Percentiles rank a stretch among this genome's conserved stretches.
Conservation (phyloP, 1,140 invertebrate species). For the Ceratina japonica region DNA sequence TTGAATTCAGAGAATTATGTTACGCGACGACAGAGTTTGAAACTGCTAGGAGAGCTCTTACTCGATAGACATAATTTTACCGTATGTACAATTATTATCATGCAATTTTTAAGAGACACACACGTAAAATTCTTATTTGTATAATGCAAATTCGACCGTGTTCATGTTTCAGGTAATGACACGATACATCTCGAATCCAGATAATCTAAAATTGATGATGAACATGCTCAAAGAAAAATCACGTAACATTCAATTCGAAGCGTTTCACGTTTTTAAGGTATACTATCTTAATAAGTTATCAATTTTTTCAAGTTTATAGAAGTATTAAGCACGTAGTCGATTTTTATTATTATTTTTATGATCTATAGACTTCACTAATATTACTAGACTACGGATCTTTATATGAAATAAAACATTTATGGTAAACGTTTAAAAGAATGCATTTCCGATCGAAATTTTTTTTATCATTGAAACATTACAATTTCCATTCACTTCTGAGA, state of each 20-base stretch:
- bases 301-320: no score
- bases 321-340: no score
- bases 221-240: conserved; percentile 99
- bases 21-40: conserved; percentile 97
- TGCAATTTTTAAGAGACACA: conserved; percentile 21
- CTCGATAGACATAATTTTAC: conserved; percentile 99
- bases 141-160: conserved; percentile 33
- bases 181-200: conserved; percentile 98
- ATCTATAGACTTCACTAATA: neutral
- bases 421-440: no score
- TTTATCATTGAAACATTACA: no score
- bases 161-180: conserved; percentile 92
- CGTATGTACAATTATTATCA: conserved; percentile 81
- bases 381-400: neutral
- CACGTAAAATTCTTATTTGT: neutral
- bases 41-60: conserved; percentile 97
- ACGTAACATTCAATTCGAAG: conserved; percentile 99
- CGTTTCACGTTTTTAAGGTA: conserved; percentile 99
- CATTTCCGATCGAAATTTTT: no score
- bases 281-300: neutral
- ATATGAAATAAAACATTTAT: no score
- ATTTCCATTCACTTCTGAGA: no score
- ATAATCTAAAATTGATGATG: conserved; percentile 99
- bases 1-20: conserved; percentile 99
- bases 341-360: no score